Conservation (phyloP, 2,797 vertebrate genomes). For the Steatocranus sp. region DNA sequence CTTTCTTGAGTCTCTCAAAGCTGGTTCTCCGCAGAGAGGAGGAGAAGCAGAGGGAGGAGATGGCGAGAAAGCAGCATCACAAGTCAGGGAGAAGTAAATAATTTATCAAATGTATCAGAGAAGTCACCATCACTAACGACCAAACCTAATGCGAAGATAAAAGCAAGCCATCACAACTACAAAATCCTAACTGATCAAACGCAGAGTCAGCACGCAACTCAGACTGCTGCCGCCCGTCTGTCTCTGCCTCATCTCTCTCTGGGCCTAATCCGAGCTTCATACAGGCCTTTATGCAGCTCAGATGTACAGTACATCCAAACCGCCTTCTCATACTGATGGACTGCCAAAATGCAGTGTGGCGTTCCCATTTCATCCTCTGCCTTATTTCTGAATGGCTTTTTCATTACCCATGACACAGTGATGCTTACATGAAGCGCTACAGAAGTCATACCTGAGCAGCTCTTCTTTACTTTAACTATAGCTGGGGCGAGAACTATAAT, state of each 20-base stretch:
- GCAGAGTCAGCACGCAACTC: slow-evolving; percentile 14
- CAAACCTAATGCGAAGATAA: slow-evolving; percentile 69
- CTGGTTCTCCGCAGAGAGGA: slow-evolving; percentile 25
- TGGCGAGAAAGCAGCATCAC: slow-evolving; percentile 48
- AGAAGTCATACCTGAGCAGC: slow-evolving; percentile 30
- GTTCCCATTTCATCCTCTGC: slow-evolving; percentile 36
- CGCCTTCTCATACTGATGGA: slow-evolving; percentile 36
- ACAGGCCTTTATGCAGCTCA: slow-evolving; percentile 33
- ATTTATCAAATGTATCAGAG: slow-evolving; percentile 72
- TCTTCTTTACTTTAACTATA: slow-evolving; percentile 24
- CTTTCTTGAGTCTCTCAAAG: slow-evolving; percentile 56
- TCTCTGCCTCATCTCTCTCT: slow-evolving; percentile 42
- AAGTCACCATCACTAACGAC: slow-evolving; percentile 69
- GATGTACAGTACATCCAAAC: slow-evolving; percentile 44
- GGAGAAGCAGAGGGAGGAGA: slow-evolving; percentile 23
- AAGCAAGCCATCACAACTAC: slow-evolving; percentile 62
- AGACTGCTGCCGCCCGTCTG: slow-evolving; percentile 21
- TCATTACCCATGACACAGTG: slow-evolving; percentile 39
- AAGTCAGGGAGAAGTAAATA: slow-evolving; percentile 61
- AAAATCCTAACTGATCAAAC: slow-evolving; percentile 67
- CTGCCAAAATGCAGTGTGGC: slow-evolving; percentile 38
- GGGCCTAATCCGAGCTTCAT: slow-evolving; percentile 40
- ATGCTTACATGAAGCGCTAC: slow-evolving; percentile 34
- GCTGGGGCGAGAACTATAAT: slow-evolving; percentile 7
- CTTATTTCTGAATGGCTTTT: slow-evolving; percentile 41